Conservation (phyloP, 2,113 vertebrate genomes). For the Spermophilus dauricus region DNA sequence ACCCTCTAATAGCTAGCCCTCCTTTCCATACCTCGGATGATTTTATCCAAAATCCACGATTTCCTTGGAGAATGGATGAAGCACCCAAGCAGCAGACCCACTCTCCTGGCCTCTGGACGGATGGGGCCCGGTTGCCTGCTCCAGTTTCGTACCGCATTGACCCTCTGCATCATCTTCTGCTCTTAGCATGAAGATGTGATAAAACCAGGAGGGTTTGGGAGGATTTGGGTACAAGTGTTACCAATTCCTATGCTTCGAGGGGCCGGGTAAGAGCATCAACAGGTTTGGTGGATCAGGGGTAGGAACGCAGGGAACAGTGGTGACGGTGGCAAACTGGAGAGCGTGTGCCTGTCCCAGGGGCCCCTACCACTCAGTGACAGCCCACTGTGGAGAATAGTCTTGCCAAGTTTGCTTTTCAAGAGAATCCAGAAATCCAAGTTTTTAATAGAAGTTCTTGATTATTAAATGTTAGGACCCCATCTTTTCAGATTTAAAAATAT, state of each 20-base stretch:
- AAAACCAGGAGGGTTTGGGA: not conserved
- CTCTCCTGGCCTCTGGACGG: too few relatives aligned
- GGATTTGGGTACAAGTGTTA: not conserved
- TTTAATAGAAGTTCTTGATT: slow-evolving; percentile 36
- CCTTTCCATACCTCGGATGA: slow-evolving; percentile 5
- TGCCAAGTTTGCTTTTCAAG: not conserved
- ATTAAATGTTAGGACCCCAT: slow-evolving; percentile 28
- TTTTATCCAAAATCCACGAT: slow-evolving; percentile 1
- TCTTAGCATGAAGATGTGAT: not conserved
- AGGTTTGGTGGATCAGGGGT: not conserved
- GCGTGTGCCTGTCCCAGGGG: accelerated
- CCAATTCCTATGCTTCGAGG: not conserved
- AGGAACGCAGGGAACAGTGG: not conserved
- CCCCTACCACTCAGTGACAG: not conserved
- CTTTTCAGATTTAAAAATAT: not conserved
- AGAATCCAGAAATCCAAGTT: not conserved
- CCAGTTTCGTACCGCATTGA: not conserved
- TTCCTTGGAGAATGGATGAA: slow-evolving; percentile 5
- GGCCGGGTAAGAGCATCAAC: not conserved
- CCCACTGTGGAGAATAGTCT: not conserved
- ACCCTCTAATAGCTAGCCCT: not conserved
- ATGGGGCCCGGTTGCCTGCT: not conserved
- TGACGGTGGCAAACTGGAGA: not conserved
- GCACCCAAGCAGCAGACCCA: too few relatives aligned
- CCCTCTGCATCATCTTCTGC: not conserved